Evolutionary conservation across 2,888 invertebrate genomes (phyloP).

Genomic region (Protonemura montana): DNA sequence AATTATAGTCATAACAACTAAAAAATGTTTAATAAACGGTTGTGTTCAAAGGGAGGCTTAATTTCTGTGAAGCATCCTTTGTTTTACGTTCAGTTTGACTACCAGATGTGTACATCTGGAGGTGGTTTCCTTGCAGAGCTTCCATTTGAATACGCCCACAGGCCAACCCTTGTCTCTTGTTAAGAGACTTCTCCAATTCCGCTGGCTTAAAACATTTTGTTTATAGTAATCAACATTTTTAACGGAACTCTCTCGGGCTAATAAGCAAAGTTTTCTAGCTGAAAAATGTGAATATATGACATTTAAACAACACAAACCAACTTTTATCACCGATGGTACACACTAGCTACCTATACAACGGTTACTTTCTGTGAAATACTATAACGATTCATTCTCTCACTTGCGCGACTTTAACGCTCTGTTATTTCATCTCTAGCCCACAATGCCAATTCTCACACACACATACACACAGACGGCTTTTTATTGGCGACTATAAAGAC

Average conservation of each 20-base stretch:
- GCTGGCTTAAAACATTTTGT: not conserved
- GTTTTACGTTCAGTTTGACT: not conserved
- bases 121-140: not conserved
- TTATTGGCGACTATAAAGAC: not conserved
- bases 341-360: not conserved
- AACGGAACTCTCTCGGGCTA: not conserved
- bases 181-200: not conserved
- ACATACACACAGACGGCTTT: not conserved
- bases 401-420: not conserved
- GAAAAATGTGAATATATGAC: not conserved
- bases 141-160: not conserved
- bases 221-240: not conserved
- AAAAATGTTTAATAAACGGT: slow-evolving; percentile 25
- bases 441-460: not conserved
- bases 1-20: slow-evolving; percentile 20
- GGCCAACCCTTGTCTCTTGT: not conserved
- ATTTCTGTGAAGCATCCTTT: slow-evolving; percentile 12
- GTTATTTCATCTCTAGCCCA: not conserved
- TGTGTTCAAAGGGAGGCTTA: not conserved
- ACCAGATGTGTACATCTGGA: slow-evolving; percentile 5
- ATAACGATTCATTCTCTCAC: not conserved
- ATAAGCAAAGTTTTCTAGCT: not conserved
- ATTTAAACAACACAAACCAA: not conserved
- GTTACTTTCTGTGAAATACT: not conserved
- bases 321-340: not conserved